Evolutionary conservation across 2,888 invertebrate species (phyloP).

Genomic region (Geotrupes spiniger): DNA sequence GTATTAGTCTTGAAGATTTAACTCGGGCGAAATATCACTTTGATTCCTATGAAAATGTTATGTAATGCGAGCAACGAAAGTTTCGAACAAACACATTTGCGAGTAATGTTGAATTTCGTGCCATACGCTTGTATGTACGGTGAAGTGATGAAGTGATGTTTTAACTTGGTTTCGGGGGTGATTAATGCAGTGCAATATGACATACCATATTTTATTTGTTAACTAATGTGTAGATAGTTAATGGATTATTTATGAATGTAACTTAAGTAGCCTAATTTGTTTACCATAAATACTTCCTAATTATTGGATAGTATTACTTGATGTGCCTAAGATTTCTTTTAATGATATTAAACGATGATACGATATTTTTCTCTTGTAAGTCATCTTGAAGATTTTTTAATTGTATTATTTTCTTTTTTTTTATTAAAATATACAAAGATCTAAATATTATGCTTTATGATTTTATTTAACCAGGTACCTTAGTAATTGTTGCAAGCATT

Average conservation of each 20-base stretch:
- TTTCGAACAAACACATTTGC: no score
- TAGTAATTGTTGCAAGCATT: no score
- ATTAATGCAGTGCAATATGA: slow-evolving; percentile 22
- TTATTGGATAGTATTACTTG: slow-evolving; percentile 20
- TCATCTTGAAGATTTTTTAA: no score
- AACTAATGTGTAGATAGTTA: slow-evolving; percentile 23
- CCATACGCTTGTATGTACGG: no score
- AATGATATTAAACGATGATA: slow-evolving; percentile 13
- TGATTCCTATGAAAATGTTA: no score
- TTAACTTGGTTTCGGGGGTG: slow-evolving; percentile 8
- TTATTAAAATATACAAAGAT: slow-evolving; percentile 17
- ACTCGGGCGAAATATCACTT: no score
- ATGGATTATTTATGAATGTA: slow-evolving; percentile 17
- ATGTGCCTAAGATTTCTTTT: slow-evolving; percentile 25
- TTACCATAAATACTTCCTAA: slow-evolving; percentile 22
- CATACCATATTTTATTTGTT: slow-evolving; percentile 22
- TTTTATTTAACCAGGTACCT: neutral
- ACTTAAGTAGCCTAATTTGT: slow-evolving; percentile 23
- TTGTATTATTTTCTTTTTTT: slow-evolving; percentile 19
- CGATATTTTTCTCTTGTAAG: no score
- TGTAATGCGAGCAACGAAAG: no score
- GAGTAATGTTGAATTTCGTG: no score
- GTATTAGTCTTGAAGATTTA: neutral
- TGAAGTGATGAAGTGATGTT: neutral
- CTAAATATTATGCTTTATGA: slow-evolving; percentile 9